A percentile compares a stretch with the other conserved stretches of the same genome.
These are phyloP conservation scores for Stegodyphus dumicola DNA, from an alignment of 1,140 invertebrate genomes.

Conservation along the genomic window DNA sequence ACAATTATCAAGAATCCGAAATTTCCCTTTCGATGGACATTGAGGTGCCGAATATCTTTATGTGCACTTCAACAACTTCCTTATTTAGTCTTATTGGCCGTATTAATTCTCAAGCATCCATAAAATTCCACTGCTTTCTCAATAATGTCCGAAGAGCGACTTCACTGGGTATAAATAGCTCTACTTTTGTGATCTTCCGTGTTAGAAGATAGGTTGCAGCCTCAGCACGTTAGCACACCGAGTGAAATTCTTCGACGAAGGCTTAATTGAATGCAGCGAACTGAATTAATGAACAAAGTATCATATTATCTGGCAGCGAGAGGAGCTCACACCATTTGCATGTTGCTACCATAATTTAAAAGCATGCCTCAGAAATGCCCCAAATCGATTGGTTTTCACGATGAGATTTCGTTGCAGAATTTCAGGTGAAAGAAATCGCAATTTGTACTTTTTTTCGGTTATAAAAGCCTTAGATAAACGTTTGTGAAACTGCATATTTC, in stretches of 20 bases:
- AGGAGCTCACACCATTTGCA: slow-evolving; percentile 25
- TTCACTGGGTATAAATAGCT: slow-evolving; percentile 40
- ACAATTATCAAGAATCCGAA: too few relatives aligned
- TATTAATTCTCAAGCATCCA: slow-evolving; percentile 9
- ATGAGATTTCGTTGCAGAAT: too few relatives aligned
- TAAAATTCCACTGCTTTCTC: slow-evolving; percentile 13
- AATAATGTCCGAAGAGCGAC: background rate
- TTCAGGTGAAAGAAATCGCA: too few relatives aligned
- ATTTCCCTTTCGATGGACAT: too few relatives aligned
- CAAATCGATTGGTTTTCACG: slow-evolving; percentile 17
- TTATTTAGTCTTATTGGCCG: slow-evolving; percentile 30
- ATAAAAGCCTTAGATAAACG: too few relatives aligned
- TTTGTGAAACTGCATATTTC: too few relatives aligned
- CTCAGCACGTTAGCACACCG: background rate
- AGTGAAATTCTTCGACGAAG: slow-evolving; percentile 23
- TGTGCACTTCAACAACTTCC: background rate
- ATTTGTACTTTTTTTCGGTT: too few relatives aligned
- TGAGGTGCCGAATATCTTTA: too few relatives aligned
- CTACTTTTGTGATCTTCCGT: slow-evolving; percentile 18
- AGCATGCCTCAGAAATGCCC: slow-evolving; percentile 19
- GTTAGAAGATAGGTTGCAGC: background rate
- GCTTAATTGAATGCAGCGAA: slow-evolving; percentile 54
- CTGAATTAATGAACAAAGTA: slow-evolving; percentile 54
- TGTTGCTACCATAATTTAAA: slow-evolving; percentile 21
- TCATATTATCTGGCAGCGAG: slow-evolving; percentile 35